phyloP scores from a whole-genome alignment of 1,140 invertebrate genomes.

The Drosophila elegans region DNA sequence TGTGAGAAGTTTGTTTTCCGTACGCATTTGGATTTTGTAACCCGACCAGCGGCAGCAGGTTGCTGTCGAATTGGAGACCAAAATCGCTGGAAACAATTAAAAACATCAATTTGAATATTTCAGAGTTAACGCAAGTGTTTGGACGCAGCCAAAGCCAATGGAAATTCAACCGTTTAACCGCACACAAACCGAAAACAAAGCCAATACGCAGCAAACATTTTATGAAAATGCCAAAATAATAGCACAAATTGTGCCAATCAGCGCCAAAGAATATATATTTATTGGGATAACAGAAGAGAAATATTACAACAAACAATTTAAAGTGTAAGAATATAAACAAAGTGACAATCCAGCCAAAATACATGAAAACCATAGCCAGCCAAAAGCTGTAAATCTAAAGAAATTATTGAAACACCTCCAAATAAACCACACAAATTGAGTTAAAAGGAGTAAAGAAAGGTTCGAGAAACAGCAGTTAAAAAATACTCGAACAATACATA shows the following conservation, averaged over 20 bases:
- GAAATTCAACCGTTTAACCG: neutral
- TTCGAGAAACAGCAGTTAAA: neutral
- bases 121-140: conserved; percentile 1
- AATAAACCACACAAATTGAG: neutral
- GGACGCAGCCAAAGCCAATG: neutral
- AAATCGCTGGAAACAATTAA: conserved; percentile 8
- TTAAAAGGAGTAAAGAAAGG: neutral
- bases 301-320: neutral
- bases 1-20: conserved; percentile 59
- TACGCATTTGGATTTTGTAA: conserved; percentile 50
- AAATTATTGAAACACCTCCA: neutral
- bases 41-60: conserved; percentile 52
- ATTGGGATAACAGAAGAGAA: neutral
- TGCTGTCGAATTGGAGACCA: conserved; percentile 62
- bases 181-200: conserved; percentile 2
- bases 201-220: neutral
- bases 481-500: neutral
- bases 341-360: neutral
- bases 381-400: neutral
- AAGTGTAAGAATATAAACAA: neutral
- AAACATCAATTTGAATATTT: conserved; percentile 3
- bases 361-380: neutral
- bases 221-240: neutral
- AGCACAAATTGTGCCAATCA: neutral
- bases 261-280: neutral